A percentile compares a stretch with the other conserved stretches of the same genome.
Conservation (phyloP, 2,888 invertebrate species). For the Lomographa bimaculata region DNA sequence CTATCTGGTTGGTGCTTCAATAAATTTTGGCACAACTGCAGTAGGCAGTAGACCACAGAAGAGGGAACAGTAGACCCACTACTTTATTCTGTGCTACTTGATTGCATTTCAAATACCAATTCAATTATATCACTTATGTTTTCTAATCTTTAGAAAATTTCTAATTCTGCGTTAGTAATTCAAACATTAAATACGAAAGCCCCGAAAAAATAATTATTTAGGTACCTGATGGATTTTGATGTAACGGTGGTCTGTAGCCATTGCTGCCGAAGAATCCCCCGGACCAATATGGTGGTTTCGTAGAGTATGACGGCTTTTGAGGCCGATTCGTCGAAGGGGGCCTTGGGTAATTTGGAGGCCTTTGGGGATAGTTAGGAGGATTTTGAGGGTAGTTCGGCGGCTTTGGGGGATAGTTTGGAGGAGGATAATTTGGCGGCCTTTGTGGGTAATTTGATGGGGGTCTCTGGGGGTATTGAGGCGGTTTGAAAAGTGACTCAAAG, state of each 20-base stretch:
- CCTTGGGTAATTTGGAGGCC: constrained; percentile 26
- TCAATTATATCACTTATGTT: no score
- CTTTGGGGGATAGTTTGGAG: constrained; percentile 4
- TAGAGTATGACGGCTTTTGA: constrained; percentile 35
- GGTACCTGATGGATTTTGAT: constrained; percentile 62
- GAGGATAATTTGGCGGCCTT: constrained; percentile 24
- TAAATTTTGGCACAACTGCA: no score
- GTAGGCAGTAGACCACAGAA: no score
- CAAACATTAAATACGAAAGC: no score
- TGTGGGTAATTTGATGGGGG: constrained; percentile 4
- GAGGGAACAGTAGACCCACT: no score
- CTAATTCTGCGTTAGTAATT: no score
- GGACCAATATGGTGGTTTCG: constrained; percentile 54
- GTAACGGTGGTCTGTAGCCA: constrained; percentile 54
- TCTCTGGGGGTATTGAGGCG: constrained; percentile 2
- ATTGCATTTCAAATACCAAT: no score
- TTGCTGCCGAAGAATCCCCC: constrained; percentile 63
- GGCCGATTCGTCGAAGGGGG: constrained; percentile 29
- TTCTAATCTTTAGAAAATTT: no score
- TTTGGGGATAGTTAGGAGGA: constrained; percentile 7
- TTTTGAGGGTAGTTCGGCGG: constrained; percentile 5
- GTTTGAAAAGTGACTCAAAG: constrained; percentile 4
- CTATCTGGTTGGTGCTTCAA: no score
- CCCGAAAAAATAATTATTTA: no score
- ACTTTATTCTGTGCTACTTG: no score